These are phyloP conservation scores for Hylia prasina DNA, from an alignment of 2,113 vertebrate species.

Conservation along the genomic window DNA sequence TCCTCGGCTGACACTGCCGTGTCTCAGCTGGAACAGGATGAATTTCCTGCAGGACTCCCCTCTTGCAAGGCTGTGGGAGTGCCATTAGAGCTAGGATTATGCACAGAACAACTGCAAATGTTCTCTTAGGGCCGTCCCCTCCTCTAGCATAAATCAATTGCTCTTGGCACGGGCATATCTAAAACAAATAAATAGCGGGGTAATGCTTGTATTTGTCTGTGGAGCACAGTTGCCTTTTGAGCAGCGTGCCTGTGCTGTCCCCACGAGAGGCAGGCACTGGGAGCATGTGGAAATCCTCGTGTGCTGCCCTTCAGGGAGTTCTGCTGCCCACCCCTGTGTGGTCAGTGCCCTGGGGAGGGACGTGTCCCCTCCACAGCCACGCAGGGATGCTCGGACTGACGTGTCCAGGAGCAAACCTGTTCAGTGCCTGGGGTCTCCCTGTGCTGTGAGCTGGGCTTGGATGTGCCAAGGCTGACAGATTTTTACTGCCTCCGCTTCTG, in stretches of 20 bases:
- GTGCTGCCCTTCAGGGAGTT: not conserved
- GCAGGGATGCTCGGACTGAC: rapidly evolving
- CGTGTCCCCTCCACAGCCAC: rapidly evolving
- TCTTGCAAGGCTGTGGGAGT: not conserved
- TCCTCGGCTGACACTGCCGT: rapidly evolving
- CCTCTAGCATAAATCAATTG: not conserved
- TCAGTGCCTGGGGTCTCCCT: not conserved
- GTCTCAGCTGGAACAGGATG: not conserved
- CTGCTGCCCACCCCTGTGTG: not conserved
- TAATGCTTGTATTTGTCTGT: not conserved
- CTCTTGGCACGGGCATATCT: not conserved
- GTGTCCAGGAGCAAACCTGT: not conserved
- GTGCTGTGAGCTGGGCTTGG: not conserved
- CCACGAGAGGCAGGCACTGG: rapidly evolving
- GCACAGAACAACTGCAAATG: not conserved
- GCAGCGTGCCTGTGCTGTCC: not conserved
- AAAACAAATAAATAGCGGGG: not conserved
- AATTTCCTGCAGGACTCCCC: not conserved
- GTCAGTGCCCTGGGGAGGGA: rapidly evolving
- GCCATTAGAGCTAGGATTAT: not conserved
- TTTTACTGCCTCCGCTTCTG: not conserved
- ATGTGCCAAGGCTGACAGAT: not conserved
- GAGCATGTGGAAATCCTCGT: not conserved
- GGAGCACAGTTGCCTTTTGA: not conserved
- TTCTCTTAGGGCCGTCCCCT: rapidly evolving